These are phyloP conservation scores for Taphrorychus bicolor DNA, from an alignment of 2,888 invertebrate genomes.

Conservation along the genomic window DNA sequence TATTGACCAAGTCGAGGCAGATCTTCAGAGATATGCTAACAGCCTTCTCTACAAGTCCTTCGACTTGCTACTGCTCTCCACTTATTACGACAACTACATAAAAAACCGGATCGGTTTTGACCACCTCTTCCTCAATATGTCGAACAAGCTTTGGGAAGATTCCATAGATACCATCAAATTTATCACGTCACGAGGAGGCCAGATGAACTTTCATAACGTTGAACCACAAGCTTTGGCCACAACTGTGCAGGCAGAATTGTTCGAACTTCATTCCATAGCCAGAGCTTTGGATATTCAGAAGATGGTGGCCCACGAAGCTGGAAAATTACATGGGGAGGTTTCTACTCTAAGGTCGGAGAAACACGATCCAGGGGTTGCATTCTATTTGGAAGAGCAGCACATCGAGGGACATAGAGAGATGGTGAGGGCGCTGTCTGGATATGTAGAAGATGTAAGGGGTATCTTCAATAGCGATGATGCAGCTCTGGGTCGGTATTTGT, in stretches of 20 bases:
- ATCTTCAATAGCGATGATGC: constrained; percentile 68
- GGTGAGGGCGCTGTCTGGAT: constrained; percentile 75
- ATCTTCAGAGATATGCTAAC: constrained; percentile 66
- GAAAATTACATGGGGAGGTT: constrained; percentile 71
- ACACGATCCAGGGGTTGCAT: constrained; percentile 74
- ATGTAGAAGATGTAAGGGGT: constrained; percentile 75
- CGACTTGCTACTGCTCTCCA: constrained; percentile 75
- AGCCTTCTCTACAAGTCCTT: constrained; percentile 74
- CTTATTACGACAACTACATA: constrained; percentile 78
- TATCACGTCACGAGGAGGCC: constrained; percentile 74
- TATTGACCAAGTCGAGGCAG: constrained; percentile 61
- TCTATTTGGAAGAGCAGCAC: constrained; percentile 79
- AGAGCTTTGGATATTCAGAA: constrained; percentile 80
- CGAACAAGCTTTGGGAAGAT: constrained; percentile 77
- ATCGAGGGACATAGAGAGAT: constrained; percentile 70
- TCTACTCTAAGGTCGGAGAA: constrained; percentile 60
- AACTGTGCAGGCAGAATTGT: constrained; percentile 59
- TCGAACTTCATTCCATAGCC: constrained; percentile 75
- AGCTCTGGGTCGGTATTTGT: constrained; percentile 73
- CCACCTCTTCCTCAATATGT: constrained; percentile 74
- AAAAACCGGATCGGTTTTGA: constrained; percentile 78
- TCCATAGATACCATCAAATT: constrained; percentile 78
- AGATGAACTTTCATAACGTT: constrained; percentile 62
- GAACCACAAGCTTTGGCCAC: constrained; percentile 48
- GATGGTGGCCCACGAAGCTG: constrained; percentile 70